These are phyloP conservation scores for Parapsyche elsis DNA, from an alignment of 1,140 invertebrate genomes.

Conservation along the genomic window DNA sequence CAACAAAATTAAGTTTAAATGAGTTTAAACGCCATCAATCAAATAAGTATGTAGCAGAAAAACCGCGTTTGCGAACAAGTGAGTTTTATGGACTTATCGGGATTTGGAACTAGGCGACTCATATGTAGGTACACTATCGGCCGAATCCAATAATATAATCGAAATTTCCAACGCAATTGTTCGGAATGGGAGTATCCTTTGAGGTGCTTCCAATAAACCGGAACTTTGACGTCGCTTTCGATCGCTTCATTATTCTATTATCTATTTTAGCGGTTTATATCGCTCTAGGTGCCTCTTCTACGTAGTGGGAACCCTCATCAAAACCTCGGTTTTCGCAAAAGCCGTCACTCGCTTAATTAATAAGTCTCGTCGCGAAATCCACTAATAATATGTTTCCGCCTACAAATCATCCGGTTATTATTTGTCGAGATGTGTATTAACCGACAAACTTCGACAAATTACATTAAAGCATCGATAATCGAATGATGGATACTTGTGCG, in stretches of 20 bases:
- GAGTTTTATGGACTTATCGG: too few species aligned
- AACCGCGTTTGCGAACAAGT: too few species aligned
- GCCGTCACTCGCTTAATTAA: not conserved
- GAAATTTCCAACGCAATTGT: conserved; percentile 5
- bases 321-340: not conserved
- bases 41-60: too few species aligned
- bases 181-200: not conserved
- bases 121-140: too few species aligned
- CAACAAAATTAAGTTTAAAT: too few species aligned
- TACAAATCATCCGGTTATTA: not conserved
- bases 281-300: too few species aligned
- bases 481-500: not conserved
- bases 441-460: too few species aligned
- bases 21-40: too few species aligned
- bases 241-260: conserved; percentile 28
- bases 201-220: not conserved
- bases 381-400: not conserved
- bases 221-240: conserved; percentile 2
- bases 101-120: too few species aligned
- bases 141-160: not conserved
- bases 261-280: conserved; percentile 9
- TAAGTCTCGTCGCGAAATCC: conserved; percentile 6
- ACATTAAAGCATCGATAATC: not conserved
- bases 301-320: not conserved
- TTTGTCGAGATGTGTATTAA: too few species aligned